Evolutionary conservation across 2,113 vertebrate species (phyloP), one percentile per base, ranked within the genome.

Genomic region (Neopipo cinnamomea): DNA sequence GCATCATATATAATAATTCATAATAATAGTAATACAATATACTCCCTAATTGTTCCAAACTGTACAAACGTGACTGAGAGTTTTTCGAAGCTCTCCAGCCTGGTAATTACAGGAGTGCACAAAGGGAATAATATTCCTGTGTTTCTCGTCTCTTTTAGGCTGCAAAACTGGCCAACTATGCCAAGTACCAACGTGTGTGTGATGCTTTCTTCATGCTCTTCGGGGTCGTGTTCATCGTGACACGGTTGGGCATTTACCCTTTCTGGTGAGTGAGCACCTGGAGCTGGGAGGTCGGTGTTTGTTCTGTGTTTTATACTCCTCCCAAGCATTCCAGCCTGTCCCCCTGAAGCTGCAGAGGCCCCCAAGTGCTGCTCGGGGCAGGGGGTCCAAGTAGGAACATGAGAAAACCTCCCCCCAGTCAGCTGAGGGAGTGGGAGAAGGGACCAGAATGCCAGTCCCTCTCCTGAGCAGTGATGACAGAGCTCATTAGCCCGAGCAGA

Each of bases 141-240:
- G 20, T 87, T 91, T 88, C 63, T 74, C 35, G 74, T 95, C 35
- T 96, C 76, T 91, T 20, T 74, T 33, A 99, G 99, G 98, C 98
- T 95, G 99, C 99, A 95, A 99, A 99, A 97, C 92, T 99, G 95
- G 98, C 99, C 95, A 99, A 99, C 97, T 99, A 99, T 66, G 99
- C 99, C 95, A 99, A 99, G 96, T 99, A 98, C 97, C 99, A 99
- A 97, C 98, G 98, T 28, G 82, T 99, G 17, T 99, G 99, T 90
- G 99, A 99, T 96, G 96, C 97, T 76, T 96, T 99, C 93, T 99
- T 99, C 97, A 98, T 99, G 94, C 89, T 99, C 89, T 99, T 99
- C 80, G 97, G 98, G 79, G 97, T 98, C 0, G 97, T 98, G 30
- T 99, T 99, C 98, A 98, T 99, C 30, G 97, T 98, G 77, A 99